Evolutionary conservation across 2,113 vertebrate genomes (phyloP).

Genomic region (human): DNA sequence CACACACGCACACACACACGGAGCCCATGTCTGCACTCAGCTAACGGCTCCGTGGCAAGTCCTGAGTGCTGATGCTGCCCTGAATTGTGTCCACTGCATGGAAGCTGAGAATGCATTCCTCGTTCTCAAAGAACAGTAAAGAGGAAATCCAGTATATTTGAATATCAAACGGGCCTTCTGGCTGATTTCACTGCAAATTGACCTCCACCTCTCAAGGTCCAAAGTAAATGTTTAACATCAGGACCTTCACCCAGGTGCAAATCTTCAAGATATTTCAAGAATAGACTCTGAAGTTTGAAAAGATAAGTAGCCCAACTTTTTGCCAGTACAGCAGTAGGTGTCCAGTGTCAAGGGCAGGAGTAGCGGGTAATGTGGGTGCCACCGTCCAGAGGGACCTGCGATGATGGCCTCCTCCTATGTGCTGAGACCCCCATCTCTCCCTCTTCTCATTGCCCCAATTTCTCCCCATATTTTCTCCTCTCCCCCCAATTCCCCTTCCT

Average conservation of each 20-base stretch:
- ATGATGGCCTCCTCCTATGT: neutral
- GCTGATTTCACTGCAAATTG: neutral
- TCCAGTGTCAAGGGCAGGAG: neutral
- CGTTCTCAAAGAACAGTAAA: neutral
- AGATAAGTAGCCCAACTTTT: neutral
- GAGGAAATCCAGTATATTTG: neutral
- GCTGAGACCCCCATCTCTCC: accelerated
- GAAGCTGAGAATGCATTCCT: accelerated
- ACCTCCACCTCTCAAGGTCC: neutral
- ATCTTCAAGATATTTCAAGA: neutral
- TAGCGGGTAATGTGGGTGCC: neutral
- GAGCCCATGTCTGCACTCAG: neutral
- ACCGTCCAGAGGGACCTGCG: accelerated
- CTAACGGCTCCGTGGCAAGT: neutral
- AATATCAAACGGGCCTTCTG: neutral
- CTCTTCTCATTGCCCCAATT: neutral
- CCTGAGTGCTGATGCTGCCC: accelerated
- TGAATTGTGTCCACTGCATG: accelerated
- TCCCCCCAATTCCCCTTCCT: neutral
- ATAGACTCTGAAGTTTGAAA: neutral
- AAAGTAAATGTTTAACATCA: neutral
- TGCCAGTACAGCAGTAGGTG: neutral
- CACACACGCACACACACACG: accelerated
- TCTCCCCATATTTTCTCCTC: neutral
- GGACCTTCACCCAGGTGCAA: neutral